A percentile compares a stretch with the other conserved stretches of the same genome.
These are phyloP conservation scores for Sinocyclocheilus maitianheensis DNA, from an alignment of 2,113 vertebrate species.

Conservation along the genomic window DNA sequence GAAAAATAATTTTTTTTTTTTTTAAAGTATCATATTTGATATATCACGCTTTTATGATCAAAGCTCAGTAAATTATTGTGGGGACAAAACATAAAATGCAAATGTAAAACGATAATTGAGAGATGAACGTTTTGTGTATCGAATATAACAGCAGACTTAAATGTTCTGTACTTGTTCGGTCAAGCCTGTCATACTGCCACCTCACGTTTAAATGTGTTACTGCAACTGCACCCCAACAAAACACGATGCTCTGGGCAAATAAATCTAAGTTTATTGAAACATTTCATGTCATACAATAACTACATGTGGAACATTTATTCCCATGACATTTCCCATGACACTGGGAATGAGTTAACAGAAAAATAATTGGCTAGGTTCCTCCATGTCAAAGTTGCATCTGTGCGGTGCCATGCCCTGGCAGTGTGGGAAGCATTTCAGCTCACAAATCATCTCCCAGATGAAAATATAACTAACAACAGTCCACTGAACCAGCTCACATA, in stretches of 20 bases:
- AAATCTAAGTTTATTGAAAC: conserved; percentile 63
- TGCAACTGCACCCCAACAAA: conserved; percentile 9
- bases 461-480: neutral
- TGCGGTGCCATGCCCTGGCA: conserved; percentile 4
- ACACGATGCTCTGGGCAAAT: conserved; percentile 66
- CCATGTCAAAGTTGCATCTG: neutral
- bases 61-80: neutral
- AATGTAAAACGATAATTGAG: neutral
- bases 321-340: conserved; percentile 38
- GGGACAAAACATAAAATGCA: neutral
- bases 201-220: neutral
- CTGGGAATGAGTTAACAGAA: neutral
- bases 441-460: neutral
- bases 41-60: neutral
- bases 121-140: neutral
- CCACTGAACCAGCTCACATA: neutral
- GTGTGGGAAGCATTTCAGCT: neutral
- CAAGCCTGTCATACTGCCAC: neutral
- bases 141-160: neutral
- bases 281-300: conserved; percentile 58
- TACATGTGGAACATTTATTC: conserved; percentile 57
- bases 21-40: too few species aligned
- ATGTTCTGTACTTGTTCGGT: neutral
- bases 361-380: conserved; percentile 33
- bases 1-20: too few species aligned